Base-by-base conservation (phyloP, 2,888 invertebrate genomes). In the Miltochrista miniata region DNA sequence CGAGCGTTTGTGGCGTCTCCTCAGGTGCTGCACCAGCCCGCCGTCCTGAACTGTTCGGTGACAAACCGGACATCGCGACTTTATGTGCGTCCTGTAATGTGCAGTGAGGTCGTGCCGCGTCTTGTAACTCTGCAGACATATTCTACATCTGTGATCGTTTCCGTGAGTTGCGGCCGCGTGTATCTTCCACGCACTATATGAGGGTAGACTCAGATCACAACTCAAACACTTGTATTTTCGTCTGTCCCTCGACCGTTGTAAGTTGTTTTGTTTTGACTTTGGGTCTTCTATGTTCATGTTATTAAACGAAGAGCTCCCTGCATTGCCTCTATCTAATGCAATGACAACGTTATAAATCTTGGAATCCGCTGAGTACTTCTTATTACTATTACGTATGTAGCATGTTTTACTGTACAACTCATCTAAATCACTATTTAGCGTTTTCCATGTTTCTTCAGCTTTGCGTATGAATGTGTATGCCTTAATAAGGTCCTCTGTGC, bases 201-300 rank as follows among this genome's bases (percentile, higher is more conserved):
- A 31, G 14, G 30, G 40, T 41, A 41, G 30, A n/a, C 13, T 14
- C 40, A 40, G 3, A 40, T 40, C 29, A 40, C 40, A 40, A 40
- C 13, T 40, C 29, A 29, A 0, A 40, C 40, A 40, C 40, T 29
- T 29, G 9, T 29, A 12, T 40, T 4, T 29, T 13, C 12, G 29
- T 12, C 10, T 12, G 40, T 10, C 10, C 13, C 5, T 30, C 4
- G 8, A 9, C 4, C 5, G 13, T 5, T 30, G 5, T 13, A 0
- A 1, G 1, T 40, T 9, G 9, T 7, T 40, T 30, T 9, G 8
- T 2, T 29, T 5, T 12, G 40, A 4, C 29, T 29, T 5, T 13
- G 24, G 18, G 2, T 24, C 18, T 24, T 24, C 18, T 24, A 5
- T 24, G 18, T 5, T 1, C n/a, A 9, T 24, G 13, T 5, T 30